Evolutionary conservation across 2,113 vertebrate species (phyloP).

Genomic region (Corydoras maculifer): DNA sequence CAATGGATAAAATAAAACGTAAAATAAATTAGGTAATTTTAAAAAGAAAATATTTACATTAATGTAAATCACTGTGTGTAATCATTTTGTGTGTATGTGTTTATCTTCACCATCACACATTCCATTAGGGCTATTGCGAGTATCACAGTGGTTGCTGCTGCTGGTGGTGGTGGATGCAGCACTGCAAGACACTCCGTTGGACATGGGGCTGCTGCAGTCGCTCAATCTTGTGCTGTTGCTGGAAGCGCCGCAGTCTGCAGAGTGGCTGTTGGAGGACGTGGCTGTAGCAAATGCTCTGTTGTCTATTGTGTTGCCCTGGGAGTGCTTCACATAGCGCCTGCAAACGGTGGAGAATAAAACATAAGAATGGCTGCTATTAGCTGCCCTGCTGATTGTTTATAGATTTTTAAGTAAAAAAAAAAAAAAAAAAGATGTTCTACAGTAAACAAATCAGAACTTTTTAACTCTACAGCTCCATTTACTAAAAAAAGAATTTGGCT

Average conservation of each 20-base stretch:
- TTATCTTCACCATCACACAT: constrained; percentile 73
- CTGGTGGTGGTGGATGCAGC: constrained; percentile 52
- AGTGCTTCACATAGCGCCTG: constrained; percentile 83
- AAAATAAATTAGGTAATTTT: no score
- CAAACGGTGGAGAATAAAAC: neutral
- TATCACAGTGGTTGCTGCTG: constrained; percentile 61
- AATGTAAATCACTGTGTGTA: no score
- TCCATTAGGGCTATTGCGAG: constrained; percentile 75
- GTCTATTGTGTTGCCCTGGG: constrained; percentile 62
- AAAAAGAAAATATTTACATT: neutral
- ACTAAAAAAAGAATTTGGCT: no score
- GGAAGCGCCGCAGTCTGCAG: constrained; percentile 58
- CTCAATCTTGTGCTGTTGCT: constrained; percentile 49
- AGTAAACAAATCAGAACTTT: no score
- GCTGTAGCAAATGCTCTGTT: constrained; percentile 56
- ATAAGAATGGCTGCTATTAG: no score
- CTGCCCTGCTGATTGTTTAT: no score
- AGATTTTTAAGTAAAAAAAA: no score
- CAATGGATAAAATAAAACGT: no score
- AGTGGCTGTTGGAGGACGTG: constrained; percentile 55
- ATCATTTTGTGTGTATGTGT: neutral
- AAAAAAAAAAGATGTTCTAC: no score
- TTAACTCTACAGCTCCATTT: no score
- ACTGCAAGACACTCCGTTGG: constrained; percentile 61
- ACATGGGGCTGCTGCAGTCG: constrained; percentile 53